Base-by-base conservation (phyloP, 2,113 vertebrate genomes). In the Phaethornis superciliosus region DNA sequence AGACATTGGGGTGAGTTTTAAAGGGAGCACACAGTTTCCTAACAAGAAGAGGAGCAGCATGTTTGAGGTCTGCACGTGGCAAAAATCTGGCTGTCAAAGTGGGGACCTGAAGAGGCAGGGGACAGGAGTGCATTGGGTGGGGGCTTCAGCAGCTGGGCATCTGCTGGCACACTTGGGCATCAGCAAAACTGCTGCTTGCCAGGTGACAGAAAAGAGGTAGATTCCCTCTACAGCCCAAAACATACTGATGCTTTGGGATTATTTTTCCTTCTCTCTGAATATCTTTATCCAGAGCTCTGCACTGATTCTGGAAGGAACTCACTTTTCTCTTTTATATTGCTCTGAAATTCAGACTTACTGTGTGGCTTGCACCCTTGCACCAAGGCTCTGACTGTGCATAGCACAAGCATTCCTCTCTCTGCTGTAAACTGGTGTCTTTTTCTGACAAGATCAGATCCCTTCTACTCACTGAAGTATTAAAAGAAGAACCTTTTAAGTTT, bases 331-430 rank as follows among this genome's bases (percentile, higher is more conserved):
- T 32, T 28, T 40, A 4, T 14, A 16, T 35, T 35, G n/a, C 64
- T 74, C 60, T 93, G 35, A 40, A 72, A 33, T 47, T 76, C 40
- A 47, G 49, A 9, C 26, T 32, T 17, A 15, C 22, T 6, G 3
- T 28, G 51, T 70, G 46, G 30, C 55, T 49, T 69, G 14, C 4
- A n/a, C n/a, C 11, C 27, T 24, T n/a, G 49, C 9, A 3, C 9
- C 11, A 0, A 24, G 0, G 4, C 40, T 54, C 56, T 52, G 40
- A 7, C n/a, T 35, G 9, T 10, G 6, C 7, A 3, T 13, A 64
- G 19, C 69, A 75, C 24, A 24, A 24, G 35, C 10, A 22, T 69
- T 52, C 20, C 30, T 24, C 32, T 58, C 49, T 54, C 49, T 85
- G 30, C 46, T 59, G 44, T 37, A 42, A 42, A 1, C 42, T 12